Percentiles rank a stretch among this genome's conserved stretches.
phyloP scores from a whole-genome alignment of 2,797 vertebrate species.

The Diplodus sargus region DNA sequence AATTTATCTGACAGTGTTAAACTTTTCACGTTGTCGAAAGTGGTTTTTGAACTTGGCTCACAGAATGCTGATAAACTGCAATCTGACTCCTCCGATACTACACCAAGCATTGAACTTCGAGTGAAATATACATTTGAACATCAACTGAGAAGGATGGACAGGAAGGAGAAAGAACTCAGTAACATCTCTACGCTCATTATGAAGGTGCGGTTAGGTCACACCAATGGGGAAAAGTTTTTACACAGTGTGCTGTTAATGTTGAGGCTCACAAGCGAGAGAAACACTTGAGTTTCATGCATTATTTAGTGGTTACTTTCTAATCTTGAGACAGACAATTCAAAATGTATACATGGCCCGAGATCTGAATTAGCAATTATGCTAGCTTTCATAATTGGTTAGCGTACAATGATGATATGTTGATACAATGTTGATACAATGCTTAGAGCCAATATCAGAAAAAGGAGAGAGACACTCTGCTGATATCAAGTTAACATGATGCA shows the following conservation, averaged over 20 bases:
- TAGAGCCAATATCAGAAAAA: too few species aligned
- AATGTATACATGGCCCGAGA: too few species aligned
- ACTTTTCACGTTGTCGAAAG: conserved; percentile 29
- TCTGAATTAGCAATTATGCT: too few species aligned
- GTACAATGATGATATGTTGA: too few species aligned
- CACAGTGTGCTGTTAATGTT: not conserved
- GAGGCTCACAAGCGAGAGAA: not conserved
- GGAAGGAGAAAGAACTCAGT: too few species aligned
- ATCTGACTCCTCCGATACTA: not conserved
- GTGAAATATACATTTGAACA: not conserved
- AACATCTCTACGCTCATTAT: too few species aligned
- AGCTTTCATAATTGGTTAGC: too few species aligned
- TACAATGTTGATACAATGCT: too few species aligned
- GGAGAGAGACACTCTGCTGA: too few species aligned
- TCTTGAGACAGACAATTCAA: too few species aligned
- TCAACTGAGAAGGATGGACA: not conserved
- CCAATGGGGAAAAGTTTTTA: not conserved
- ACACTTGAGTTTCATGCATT: not conserved
- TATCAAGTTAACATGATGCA: too few species aligned
- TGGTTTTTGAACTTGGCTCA: not conserved
- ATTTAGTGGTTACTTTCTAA: too few species aligned
- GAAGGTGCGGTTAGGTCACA: not conserved
- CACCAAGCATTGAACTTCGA: not conserved
- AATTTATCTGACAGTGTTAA: not conserved
- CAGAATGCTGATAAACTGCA: accelerated